These are phyloP conservation scores for Automeris io DNA, from an alignment of 2,888 invertebrate species.

Conservation along the genomic window DNA sequence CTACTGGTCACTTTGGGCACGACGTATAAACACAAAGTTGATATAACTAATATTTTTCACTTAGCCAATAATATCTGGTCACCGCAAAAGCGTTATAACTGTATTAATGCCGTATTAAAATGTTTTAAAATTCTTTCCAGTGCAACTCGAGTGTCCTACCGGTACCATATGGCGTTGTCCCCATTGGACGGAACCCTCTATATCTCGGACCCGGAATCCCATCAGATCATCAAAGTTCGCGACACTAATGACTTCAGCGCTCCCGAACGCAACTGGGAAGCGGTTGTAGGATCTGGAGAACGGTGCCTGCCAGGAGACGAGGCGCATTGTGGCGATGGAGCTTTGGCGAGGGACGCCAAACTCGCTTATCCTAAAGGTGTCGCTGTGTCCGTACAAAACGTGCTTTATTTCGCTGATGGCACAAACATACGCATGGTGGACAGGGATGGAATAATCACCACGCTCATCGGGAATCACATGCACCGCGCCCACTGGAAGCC, in stretches of 20 bases:
- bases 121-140: slow-evolving; percentile 69
- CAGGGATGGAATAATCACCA: slow-evolving; percentile 93
- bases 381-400: slow-evolving; percentile 93
- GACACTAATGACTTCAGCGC: slow-evolving; percentile 89
- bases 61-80: too few relatives aligned
- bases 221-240: slow-evolving; percentile 93
- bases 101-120: too few relatives aligned
- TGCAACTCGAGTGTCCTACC: slow-evolving; percentile 94
- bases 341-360: slow-evolving; percentile 93
- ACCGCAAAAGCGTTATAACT: too few relatives aligned
- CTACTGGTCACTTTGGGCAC: too few relatives aligned
- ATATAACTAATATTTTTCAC: too few relatives aligned
- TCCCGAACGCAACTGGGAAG: slow-evolving; percentile 95
- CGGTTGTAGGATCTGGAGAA: slow-evolving; percentile 95
- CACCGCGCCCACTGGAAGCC: slow-evolving; percentile 96
- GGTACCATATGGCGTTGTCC: slow-evolving; percentile 97
- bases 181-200: slow-evolving; percentile 95
- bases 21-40: too few relatives aligned
- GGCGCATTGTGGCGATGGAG: slow-evolving; percentile 97
- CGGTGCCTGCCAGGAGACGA: slow-evolving; percentile 95
- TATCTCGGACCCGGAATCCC: slow-evolving; percentile 97
- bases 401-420: slow-evolving; percentile 96
- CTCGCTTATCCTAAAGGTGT: slow-evolving; percentile 97
- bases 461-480: slow-evolving; percentile 94
- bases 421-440: slow-evolving; percentile 96